These are phyloP conservation scores for Sapayoa aenigma DNA, from an alignment of 2,113 vertebrate genomes.

Conservation along the genomic window DNA sequence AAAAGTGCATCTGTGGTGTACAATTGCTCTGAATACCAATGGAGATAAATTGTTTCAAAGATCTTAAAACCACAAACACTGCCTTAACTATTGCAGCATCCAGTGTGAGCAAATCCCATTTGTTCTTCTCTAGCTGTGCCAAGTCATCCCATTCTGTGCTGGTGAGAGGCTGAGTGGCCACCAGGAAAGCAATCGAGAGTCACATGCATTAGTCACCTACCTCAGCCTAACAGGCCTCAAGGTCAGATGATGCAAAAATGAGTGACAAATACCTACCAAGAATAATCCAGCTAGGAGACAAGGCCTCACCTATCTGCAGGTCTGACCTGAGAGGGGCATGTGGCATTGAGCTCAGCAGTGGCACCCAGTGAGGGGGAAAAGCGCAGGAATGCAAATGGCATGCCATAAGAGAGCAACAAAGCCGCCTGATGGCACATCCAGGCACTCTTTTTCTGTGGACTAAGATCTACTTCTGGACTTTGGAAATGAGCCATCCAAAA, in stretches of 20 bases:
- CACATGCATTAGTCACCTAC: not conserved
- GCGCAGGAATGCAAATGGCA: not conserved
- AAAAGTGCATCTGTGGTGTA: not conserved
- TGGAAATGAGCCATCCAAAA: constrained; percentile 39
- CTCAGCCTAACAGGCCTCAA: not conserved
- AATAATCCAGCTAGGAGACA: not conserved
- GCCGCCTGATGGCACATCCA: not conserved
- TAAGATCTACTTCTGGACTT: constrained; percentile 4
- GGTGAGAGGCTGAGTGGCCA: not conserved
- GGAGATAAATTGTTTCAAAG: not conserved
- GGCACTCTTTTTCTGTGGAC: not conserved
- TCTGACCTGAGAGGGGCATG: not conserved
- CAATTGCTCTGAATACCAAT: not conserved
- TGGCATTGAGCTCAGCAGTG: not conserved
- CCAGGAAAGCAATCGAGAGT: not conserved
- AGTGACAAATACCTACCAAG: not conserved
- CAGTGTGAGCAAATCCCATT: not conserved
- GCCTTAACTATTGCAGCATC: not conserved
- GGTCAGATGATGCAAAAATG: not conserved
- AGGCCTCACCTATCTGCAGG: not conserved
- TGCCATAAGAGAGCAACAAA: not conserved
- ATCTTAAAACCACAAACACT: not conserved
- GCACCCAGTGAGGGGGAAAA: not conserved
- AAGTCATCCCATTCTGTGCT: not conserved
- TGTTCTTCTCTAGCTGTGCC: not conserved